A percentile compares a stretch with the other conserved stretches of the same genome.
These are phyloP conservation scores for Athetis lepigone DNA, from an alignment of 2,888 invertebrate species.

Conservation along the genomic window DNA sequence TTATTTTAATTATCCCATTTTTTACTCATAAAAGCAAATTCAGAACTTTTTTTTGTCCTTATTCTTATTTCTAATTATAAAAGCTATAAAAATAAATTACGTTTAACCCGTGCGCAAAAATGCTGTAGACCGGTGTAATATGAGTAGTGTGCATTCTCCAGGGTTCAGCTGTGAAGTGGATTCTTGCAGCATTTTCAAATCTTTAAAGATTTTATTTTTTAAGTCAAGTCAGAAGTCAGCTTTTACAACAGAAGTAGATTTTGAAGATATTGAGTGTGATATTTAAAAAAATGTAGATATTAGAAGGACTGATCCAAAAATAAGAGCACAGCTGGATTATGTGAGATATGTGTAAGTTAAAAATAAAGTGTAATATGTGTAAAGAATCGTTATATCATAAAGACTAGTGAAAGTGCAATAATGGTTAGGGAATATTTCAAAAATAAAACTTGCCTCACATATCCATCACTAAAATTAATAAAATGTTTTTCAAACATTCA, in stretches of 20 bases:
- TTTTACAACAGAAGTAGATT: too few species aligned
- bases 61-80: too few species aligned
- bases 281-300: too few species aligned
- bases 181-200: too few species aligned
- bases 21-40: too few species aligned
- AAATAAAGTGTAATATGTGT: constrained; percentile 9
- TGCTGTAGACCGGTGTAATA: too few species aligned
- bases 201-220: constrained; percentile 2
- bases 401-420: constrained; percentile 3
- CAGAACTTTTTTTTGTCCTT: too few species aligned
- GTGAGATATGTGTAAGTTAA: constrained; percentile 8
- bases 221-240: too few species aligned
- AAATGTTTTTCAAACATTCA: neutral
- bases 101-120: too few species aligned
- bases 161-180: constrained; percentile 8
- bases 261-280: too few species aligned
- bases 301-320: constrained; percentile 9
- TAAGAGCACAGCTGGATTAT: constrained; percentile 6
- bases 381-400: neutral
- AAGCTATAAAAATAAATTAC: too few species aligned
- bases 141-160: constrained; percentile 19
- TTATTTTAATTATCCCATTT: too few species aligned
- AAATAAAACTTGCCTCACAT: constrained; percentile 12
- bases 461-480: neutral
- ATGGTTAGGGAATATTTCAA: constrained; percentile 1